Conservation (phyloP, 2,888 invertebrate genomes). For the Sipha maydis region DNA sequence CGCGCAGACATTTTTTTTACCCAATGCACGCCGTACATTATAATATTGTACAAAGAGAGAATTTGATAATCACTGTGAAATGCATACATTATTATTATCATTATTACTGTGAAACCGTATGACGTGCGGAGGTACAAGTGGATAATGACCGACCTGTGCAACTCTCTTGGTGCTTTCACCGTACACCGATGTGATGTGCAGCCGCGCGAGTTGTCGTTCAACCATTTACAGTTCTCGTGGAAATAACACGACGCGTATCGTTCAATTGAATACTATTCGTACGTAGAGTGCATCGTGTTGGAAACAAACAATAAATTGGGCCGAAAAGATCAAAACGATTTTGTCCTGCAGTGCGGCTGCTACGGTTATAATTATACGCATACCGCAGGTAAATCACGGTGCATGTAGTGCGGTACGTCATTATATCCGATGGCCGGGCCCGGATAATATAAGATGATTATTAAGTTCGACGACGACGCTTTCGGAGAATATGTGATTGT, state of each 20-base stretch:
- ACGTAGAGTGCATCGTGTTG: not conserved
- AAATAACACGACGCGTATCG: not conserved
- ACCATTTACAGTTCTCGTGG: not conserved
- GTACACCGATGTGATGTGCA: not conserved
- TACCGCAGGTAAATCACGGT: not conserved
- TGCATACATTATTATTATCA: slow-evolving; percentile 24
- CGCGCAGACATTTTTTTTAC: slow-evolving; percentile 15
- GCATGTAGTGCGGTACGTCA: too few relatives aligned
- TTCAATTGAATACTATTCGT: too few relatives aligned
- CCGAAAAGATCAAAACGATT: not conserved
- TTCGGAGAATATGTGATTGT: too few relatives aligned
- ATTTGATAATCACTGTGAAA: slow-evolving; percentile 33
- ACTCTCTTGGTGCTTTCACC: not conserved
- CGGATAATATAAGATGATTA: too few relatives aligned
- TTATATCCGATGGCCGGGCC: too few relatives aligned
- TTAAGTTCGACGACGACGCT: too few relatives aligned
- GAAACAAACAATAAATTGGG: not conserved
- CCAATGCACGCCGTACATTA: not conserved
- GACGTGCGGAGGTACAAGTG: not conserved
- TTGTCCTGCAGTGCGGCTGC: not conserved
- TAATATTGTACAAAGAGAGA: not conserved
- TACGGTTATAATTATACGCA: not conserved
- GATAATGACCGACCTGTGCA: not conserved
- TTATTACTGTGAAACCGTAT: not conserved
- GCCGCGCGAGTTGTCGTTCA: not conserved